Evolutionary conservation across 2,797 vertebrate genomes (phyloP).

Genomic region (Diglossa cyanea): DNA sequence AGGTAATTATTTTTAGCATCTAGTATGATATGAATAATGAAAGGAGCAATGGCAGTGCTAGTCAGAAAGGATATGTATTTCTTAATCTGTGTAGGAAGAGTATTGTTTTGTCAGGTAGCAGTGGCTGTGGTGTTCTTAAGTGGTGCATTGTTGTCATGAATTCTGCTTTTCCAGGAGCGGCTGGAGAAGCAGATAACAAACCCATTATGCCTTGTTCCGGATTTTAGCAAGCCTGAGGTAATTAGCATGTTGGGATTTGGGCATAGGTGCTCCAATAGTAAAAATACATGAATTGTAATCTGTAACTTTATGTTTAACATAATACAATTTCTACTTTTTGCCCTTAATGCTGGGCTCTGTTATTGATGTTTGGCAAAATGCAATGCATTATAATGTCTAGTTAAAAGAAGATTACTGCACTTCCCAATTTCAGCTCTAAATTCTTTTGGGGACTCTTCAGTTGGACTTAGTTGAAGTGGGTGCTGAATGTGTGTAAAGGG

Average conservation of each 20-base stretch:
- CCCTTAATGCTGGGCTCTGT: neutral
- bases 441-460: neutral
- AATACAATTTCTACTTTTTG: neutral
- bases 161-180: conserved; percentile 80
- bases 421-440: neutral
- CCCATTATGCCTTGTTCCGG: conserved; percentile 85
- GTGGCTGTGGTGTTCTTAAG: neutral
- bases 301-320: neutral
- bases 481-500: neutral
- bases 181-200: conserved; percentile 87
- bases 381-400: neutral
- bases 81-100: neutral
- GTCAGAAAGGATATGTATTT: neutral
- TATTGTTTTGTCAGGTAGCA: neutral
- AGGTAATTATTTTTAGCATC: neutral
- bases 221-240: conserved; percentile 97
- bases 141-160: neutral
- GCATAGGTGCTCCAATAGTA: neutral
- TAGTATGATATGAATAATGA: neutral
- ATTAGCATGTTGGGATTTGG: neutral
- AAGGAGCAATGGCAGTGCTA: neutral
- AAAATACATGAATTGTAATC: neutral
- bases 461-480: neutral
- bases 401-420: neutral
- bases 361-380: neutral